phyloP scores from a whole-genome alignment of 1,140 invertebrate genomes.

The Venustaconcha ellipsiformis region DNA sequence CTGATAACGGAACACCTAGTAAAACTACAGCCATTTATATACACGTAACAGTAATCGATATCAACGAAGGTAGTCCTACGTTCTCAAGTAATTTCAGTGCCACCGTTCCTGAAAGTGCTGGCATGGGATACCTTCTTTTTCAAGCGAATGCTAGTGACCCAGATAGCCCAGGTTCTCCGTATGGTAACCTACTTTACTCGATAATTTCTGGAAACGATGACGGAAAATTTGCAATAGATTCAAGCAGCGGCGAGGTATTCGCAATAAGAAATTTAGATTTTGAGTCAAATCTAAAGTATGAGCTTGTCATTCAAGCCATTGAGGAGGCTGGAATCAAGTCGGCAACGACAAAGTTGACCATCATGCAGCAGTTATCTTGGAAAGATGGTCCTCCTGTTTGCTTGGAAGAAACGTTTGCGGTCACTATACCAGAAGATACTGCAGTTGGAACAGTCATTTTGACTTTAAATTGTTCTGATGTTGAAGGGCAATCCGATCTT shows the following conservation, averaged over 20 bases:
- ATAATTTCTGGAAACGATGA: slow-evolving; percentile 23
- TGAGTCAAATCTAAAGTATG: slow-evolving; percentile 46
- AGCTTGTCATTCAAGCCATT: slow-evolving; percentile 34
- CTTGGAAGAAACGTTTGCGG: slow-evolving; percentile 18
- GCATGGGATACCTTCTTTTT: slow-evolving; percentile 29
- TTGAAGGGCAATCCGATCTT: slow-evolving; percentile 3
- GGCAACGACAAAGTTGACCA: slow-evolving; percentile 37
- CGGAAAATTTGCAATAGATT: slow-evolving; percentile 38
- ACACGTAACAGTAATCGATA: slow-evolving; percentile 42
- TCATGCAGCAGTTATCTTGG: slow-evolving; percentile 46
- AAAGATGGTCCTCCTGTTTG: slow-evolving; percentile 44
- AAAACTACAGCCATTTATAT: slow-evolving; percentile 26
- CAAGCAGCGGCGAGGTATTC: slow-evolving; percentile 31
- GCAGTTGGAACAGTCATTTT: slow-evolving; percentile 85
- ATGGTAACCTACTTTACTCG: slow-evolving; percentile 26
- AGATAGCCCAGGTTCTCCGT: slow-evolving; percentile 26
- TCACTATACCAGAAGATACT: slow-evolving; percentile 86
- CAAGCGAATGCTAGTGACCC: slow-evolving; percentile 43
- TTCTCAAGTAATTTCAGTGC: not conserved
- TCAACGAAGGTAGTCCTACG: slow-evolving; percentile 48
- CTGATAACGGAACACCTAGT: slow-evolving; percentile 24
- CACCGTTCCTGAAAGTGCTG: slow-evolving; percentile 28
- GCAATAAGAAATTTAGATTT: slow-evolving; percentile 39
- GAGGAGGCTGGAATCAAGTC: slow-evolving; percentile 27
- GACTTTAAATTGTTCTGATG: slow-evolving; percentile 77